Evolutionary conservation across 2,888 invertebrate species (phyloP), one percentile per base, ranked within the genome.

Genomic region (Platycheirus albimanus): DNA sequence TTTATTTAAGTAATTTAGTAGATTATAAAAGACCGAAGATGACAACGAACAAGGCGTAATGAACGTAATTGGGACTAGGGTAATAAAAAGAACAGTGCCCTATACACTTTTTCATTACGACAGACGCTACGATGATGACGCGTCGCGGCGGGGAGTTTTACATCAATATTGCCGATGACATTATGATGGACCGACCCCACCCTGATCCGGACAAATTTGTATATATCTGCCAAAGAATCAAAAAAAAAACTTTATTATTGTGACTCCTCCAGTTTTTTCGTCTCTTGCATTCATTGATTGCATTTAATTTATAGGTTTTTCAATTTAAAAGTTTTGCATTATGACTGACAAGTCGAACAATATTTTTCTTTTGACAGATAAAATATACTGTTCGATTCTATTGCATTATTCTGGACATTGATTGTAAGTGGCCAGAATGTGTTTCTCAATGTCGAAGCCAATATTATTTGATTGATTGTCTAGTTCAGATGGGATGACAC

Each of bases 11-110:
- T 38, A 63, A 45, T 58, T 51, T 66, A 66, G 51, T 66, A 66
- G 51, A 74, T 63, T 54, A 79, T 19, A 67, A 77, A 51, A 41
- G 47, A n/a, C 45, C 19, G n/a, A 24, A 20, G 30, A 45, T 51
- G 17, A 24, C 69, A 45, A 19, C 38, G 33, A 69, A 70, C 70
- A 76, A 71, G 43, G 58, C 47, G 38, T 41, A 20, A 24, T 13
- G 17, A 28, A 45, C n/a, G 43, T 45, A 78, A 83, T 69, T 78
- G 72, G 69, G 78, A 72, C 78, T 83, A 74, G 83, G 83, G 72
- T 69, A 78, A 83, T 83, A 74, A 78, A 78, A 78, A 74, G 69
- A 83, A 64, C 69, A 72, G 78, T 83, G 78, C 51, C 69, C 69
- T 51, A 49, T 51, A 49, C 19, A 0, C 20, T 28, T 36, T n/a